A percentile compares a stretch with the other conserved stretches of the same genome.
phyloP scores from a whole-genome alignment of 2,797 vertebrate species.

The Eulemur rubriventer region DNA sequence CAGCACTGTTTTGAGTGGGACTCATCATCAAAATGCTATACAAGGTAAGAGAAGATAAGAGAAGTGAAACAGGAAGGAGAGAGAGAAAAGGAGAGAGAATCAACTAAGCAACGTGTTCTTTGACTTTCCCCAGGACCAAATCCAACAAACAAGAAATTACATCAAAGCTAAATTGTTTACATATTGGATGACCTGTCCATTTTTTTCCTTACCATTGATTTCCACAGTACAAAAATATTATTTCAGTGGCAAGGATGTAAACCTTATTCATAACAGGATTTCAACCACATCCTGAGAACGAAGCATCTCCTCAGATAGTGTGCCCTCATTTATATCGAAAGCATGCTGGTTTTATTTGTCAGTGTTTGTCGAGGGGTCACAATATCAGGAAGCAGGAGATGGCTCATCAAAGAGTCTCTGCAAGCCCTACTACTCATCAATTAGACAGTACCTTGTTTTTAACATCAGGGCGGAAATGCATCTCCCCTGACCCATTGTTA shows the following conservation, averaged over 20 bases:
- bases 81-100: neutral
- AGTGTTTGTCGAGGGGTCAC: slow-evolving; percentile 94
- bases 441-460: slow-evolving; percentile 93
- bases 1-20: neutral
- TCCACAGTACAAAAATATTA: slow-evolving; percentile 97
- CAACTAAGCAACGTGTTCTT: slow-evolving; percentile 58
- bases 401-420: slow-evolving; percentile 96
- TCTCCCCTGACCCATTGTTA: slow-evolving; percentile 99
- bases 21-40: neutral
- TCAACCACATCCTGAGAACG: slow-evolving; percentile 95
- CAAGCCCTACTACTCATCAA: slow-evolving; percentile 90
- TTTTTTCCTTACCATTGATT: slow-evolving; percentile 85
- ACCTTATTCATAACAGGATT: slow-evolving; percentile 99
- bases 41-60: slow-evolving; percentile 8
- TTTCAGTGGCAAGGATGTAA: slow-evolving; percentile 96
- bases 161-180: slow-evolving; percentile 87
- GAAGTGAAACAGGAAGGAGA: neutral
- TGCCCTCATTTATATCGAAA: slow-evolving; percentile 86
- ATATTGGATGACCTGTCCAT: slow-evolving; percentile 80
- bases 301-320: slow-evolving; percentile 89
- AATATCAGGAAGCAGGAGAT: slow-evolving; percentile 99
- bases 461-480: slow-evolving; percentile 96
- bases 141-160: slow-evolving; percentile 79
- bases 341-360: slow-evolving; percentile 91
- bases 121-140: slow-evolving; percentile 75